Base-by-base conservation (phyloP, 2,888 invertebrate genomes). In the Formica aserva region DNA sequence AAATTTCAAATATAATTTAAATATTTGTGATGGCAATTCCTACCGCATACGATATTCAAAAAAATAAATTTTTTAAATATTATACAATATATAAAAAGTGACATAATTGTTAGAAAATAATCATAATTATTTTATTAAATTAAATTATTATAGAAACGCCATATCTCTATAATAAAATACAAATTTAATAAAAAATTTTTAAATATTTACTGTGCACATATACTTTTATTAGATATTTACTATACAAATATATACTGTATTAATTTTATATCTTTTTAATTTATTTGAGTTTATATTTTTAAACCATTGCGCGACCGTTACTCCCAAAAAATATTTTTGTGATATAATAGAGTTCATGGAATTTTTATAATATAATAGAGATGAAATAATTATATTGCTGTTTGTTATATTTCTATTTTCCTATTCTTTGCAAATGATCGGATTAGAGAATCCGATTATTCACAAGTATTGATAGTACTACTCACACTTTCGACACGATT, bases 301-400 rank as follows among this genome's bases (percentile, higher is more conserved):
- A 6, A 55, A 38, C 2, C 4, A n/a, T 22, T 6, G 35, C 35
- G 35, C 3, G 29, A 69, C 15, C 0, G 5, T 35, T 71, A 5
- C 55, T 71, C 15, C 1, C 1, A 8, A 35, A 55, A 71, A 5
- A 1, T 35, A 55, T 52, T 69, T 69, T 52, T 69, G 3, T 69
- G 32, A 26, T 45, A 32, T 71, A 55, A 55, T 11, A 69, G 8
- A 35, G 32, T 3, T 45, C 41, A 41, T 13, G 41, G 3, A 41
- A 71, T 48, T 69, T 69, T 52, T 69, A 11, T 69, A 48, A 26
- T 22, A 29, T 52, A 55, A 38, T 8, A 52, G 9, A 35, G 32
- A 13, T 63, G 0, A n/a, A 72, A 38, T 38, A 60, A 72, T 18
- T 65, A 48, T 62, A 75, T 32, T 52, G 35, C 18, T n/a, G 26